Percentiles rank a stretch among this genome's conserved stretches.
phyloP scores from a whole-genome alignment of 2,888 invertebrate genomes.

The Calliopum simillimum region DNA sequence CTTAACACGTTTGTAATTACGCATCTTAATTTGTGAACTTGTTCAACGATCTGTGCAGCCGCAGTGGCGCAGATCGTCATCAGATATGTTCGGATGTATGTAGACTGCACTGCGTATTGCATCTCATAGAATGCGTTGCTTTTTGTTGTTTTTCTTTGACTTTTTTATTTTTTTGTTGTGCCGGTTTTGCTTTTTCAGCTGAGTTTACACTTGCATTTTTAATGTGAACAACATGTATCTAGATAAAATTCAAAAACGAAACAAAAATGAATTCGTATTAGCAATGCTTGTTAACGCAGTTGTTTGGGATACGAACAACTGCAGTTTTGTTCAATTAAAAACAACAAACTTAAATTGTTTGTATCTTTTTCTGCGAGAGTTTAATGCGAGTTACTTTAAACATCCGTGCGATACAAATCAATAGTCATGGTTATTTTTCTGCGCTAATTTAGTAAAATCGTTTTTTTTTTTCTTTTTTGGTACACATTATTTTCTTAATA shows the following conservation, averaged over 20 bases:
- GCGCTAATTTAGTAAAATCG: too few relatives aligned
- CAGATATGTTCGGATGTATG: conserved; percentile 11
- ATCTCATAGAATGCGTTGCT: background rate
- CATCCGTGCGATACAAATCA: conserved; percentile 15
- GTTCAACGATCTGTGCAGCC: conserved; percentile 3
- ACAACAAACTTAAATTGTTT: conserved; percentile 5
- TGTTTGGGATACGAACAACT: background rate
- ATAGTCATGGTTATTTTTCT: background rate
- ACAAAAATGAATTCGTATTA: background rate
- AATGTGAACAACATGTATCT: conserved; percentile 17
- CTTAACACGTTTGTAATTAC: conserved; percentile 23
- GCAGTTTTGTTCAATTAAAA: conserved; percentile 16
- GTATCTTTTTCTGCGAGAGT: background rate
- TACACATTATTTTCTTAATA: background rate
- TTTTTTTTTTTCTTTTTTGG: too few relatives aligned
- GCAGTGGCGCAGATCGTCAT: background rate
- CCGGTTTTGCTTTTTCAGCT: background rate
- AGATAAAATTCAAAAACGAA: background rate
- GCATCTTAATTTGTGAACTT: conserved; percentile 28
- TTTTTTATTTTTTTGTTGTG: background rate
- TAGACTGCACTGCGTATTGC: background rate
- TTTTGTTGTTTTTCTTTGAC: background rate
- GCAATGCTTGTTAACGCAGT: conserved; percentile 11
- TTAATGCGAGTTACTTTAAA: conserved; percentile 2
- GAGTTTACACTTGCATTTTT: conserved; percentile 1